Percentiles rank a stretch among this genome's conserved stretches.
Evolutionary conservation across 2,113 vertebrate species (phyloP).

Genomic region (Pseudois nayaur): DNA sequence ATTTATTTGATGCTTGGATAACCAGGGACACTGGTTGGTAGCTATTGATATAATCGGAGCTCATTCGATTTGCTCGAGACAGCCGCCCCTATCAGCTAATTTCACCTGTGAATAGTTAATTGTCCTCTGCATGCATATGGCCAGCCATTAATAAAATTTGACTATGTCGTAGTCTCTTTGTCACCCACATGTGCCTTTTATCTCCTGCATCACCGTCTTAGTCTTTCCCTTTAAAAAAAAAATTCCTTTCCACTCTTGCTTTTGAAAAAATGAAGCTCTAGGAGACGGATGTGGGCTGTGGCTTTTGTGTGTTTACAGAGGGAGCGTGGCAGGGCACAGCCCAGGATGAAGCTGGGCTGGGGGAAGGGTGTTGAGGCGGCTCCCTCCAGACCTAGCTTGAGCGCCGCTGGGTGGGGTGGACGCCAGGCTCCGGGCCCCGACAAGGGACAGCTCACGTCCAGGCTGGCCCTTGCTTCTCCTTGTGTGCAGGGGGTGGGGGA

Average conservation of each 20-base stretch:
- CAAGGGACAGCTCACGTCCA: not conserved
- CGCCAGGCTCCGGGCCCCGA: fast-evolving
- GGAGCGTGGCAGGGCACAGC: conserved; percentile 60
- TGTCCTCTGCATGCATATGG: conserved; percentile 92
- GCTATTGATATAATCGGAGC: conserved; percentile 92
- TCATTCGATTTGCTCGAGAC: conserved; percentile 90
- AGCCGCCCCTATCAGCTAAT: conserved; percentile 94
- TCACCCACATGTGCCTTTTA: conserved; percentile 79
- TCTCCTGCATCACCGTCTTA: conserved; percentile 77
- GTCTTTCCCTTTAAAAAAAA: not conserved
- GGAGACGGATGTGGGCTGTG: conserved; percentile 77
- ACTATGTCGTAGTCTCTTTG: conserved; percentile 86
- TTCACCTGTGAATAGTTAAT: conserved; percentile 99
- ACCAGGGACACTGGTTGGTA: conserved; percentile 90
- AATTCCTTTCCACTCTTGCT: not conserved
- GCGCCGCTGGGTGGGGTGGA: fast-evolving
- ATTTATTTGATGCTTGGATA: conserved; percentile 99
- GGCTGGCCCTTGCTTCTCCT: not conserved
- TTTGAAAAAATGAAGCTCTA: not conserved
- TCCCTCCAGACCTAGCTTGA: not conserved
- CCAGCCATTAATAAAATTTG: conserved; percentile 96
- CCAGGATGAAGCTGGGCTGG: not conserved
- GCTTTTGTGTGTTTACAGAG: conserved; percentile 63
- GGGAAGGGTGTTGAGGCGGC: conserved; percentile 46
- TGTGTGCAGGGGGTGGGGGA: not conserved